phyloP scores from a whole-genome alignment of 2,113 vertebrate genomes.

The Grammomys surdaster region DNA sequence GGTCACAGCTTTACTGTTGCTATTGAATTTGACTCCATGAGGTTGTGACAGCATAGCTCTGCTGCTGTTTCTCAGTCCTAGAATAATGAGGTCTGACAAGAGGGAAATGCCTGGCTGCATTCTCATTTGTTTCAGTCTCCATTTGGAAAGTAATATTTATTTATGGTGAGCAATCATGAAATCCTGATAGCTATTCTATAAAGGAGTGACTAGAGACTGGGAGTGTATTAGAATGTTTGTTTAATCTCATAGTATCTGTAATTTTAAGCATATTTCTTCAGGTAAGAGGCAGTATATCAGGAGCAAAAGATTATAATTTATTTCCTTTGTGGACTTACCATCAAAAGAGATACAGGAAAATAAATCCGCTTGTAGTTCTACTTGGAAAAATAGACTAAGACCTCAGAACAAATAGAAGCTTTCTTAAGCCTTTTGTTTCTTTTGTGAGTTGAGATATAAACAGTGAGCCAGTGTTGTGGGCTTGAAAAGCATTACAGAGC shows the following conservation, averaged over 20 bases:
- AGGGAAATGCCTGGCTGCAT: not conserved
- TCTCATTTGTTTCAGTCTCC: conserved; percentile 46
- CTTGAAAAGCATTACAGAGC: conserved; percentile 11
- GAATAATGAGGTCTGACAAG: conserved; percentile 28
- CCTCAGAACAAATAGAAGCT: conserved; percentile 54
- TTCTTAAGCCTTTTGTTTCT: conserved; percentile 61
- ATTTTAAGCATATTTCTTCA: conserved; percentile 61
- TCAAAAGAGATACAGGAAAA: conserved; percentile 59
- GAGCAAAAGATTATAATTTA: conserved; percentile 28
- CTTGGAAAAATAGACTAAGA: conserved; percentile 70
- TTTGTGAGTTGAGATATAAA: conserved; percentile 54
- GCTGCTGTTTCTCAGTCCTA: not conserved
- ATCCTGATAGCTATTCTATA: not conserved
- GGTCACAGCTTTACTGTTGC: not conserved
- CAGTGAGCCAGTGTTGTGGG: conserved; percentile 47
- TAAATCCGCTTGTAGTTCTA: conserved; percentile 40
- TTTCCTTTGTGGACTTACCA: conserved; percentile 63
- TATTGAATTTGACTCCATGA: not conserved
- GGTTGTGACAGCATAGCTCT: not conserved
- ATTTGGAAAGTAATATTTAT: conserved; percentile 52
- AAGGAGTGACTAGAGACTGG: not conserved
- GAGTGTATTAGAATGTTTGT: not conserved
- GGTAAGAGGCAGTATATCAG: not conserved
- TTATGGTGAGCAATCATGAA: not conserved
- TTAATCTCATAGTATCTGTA: conserved; percentile 55